phyloP scores from a whole-genome alignment of 1,140 invertebrate species.

The Diorhabda sublineata region DNA sequence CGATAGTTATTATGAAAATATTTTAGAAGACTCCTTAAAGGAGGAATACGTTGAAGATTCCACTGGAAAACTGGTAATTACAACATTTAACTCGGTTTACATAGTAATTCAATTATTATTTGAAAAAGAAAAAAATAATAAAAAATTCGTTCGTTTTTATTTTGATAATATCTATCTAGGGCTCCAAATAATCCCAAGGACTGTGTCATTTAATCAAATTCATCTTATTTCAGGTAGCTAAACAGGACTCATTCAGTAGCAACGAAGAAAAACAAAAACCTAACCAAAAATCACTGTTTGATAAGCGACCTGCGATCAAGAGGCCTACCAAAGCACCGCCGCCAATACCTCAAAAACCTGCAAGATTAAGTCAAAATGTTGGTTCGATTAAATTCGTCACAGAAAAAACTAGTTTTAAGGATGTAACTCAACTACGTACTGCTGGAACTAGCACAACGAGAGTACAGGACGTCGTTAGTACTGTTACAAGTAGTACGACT shows the following conservation, averaged over 20 bases:
- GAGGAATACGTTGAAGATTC: slow-evolving; percentile 37
- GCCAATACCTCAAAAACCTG: slow-evolving; percentile 43
- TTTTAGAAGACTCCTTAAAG: slow-evolving; percentile 40
- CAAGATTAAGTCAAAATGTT: slow-evolving; percentile 20
- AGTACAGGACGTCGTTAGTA: slow-evolving; percentile 13
- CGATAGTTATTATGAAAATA: slow-evolving; percentile 44
- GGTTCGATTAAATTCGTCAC: slow-evolving; percentile 3
- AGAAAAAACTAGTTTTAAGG: neutral
- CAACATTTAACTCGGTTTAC: no score
- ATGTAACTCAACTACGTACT: neutral
- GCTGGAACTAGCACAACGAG: neutral
- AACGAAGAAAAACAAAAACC: slow-evolving; percentile 21
- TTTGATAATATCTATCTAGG: no score
- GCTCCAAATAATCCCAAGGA: no score
- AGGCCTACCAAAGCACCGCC: slow-evolving; percentile 42
- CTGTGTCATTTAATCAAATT: no score
- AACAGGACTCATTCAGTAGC: slow-evolving; percentile 40
- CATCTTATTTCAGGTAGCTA: slow-evolving; percentile 20
- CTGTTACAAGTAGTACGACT: slow-evolving; percentile 11
- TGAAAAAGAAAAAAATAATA: no score
- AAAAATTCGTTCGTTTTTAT: no score
- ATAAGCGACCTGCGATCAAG: slow-evolving; percentile 23
- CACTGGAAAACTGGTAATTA: slow-evolving; percentile 29
- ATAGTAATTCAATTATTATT: no score
- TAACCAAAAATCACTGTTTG: slow-evolving; percentile 7